Percentiles rank a stretch among this genome's conserved stretches.
These are phyloP conservation scores for Calephelis perditalis DNA, from an alignment of 2,888 invertebrate species.

Conservation along the genomic window DNA sequence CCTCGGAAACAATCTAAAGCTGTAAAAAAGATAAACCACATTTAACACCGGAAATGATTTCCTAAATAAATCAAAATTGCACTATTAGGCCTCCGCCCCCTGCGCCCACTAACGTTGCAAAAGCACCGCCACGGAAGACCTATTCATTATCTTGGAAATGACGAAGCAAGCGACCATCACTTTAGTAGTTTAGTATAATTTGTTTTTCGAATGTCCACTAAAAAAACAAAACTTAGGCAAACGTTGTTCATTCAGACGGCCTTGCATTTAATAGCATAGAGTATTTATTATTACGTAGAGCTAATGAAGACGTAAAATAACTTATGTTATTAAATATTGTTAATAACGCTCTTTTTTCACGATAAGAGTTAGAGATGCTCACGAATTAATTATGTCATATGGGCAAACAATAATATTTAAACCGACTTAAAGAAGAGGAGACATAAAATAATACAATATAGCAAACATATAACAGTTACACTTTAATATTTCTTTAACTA, in stretches of 20 bases:
- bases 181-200: slow-evolving; percentile 9
- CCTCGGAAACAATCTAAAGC: neutral
- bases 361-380: no score
- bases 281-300: no score
- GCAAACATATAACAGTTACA: no score
- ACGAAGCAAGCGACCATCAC: slow-evolving; percentile 2
- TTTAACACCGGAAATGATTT: slow-evolving; percentile 66
- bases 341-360: no score
- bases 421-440: no score
- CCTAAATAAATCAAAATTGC: slow-evolving; percentile 74
- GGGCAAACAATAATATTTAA: no score
- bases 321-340: no score
- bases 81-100: slow-evolving; percentile 47
- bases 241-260: neutral
- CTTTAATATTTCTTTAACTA: no score
- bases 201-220: neutral
- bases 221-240: neutral
- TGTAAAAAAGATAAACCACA: slow-evolving; percentile 35
- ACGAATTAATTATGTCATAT: no score
- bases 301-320: no score
- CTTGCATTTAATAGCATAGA: no score
- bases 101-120: slow-evolving; percentile 37
- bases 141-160: slow-evolving; percentile 43
- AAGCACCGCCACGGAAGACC: slow-evolving; percentile 45
- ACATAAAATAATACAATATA: no score